Conservation (phyloP, 2,888 invertebrate species). For the Chydorus sphaericus region DNA sequence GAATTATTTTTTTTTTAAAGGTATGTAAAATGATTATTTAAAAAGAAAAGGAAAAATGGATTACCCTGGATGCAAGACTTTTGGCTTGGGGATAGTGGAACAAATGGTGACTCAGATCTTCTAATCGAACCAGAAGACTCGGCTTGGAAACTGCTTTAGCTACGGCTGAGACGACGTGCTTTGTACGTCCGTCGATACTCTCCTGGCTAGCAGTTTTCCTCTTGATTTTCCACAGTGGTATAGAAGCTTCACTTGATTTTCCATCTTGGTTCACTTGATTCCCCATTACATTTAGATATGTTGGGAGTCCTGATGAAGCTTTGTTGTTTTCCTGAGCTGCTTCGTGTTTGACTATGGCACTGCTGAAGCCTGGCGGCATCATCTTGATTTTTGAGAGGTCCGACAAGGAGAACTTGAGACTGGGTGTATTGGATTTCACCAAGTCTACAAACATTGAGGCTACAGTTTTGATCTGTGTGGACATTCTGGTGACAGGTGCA, state of each 20-base stretch:
- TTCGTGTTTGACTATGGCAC: neutral
- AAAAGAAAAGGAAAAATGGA: conserved; percentile 13
- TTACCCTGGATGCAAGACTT: conserved; percentile 53
- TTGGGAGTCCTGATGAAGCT: neutral
- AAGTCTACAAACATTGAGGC: neutral
- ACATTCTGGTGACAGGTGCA: neutral
- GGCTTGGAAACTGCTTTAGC: conserved; percentile 39
- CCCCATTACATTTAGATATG: neutral
- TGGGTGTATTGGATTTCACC: neutral
- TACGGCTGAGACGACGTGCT: conserved; percentile 48
- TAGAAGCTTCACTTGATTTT: neutral
- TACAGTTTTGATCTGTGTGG: neutral
- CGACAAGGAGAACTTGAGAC: neutral
- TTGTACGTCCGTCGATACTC: conserved; percentile 44
- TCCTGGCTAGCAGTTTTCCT: conserved; percentile 17
- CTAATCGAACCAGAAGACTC: conserved; percentile 44
- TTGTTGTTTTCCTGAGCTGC: neutral
- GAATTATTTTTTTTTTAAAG: too few species aligned
- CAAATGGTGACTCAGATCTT: conserved; percentile 56
- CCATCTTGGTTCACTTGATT: too few species aligned
- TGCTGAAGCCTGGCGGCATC: neutral
- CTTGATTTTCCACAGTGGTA: conserved; percentile 10
- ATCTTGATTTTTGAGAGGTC: neutral
- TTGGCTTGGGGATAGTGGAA: conserved; percentile 56
- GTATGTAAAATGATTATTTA: conserved; percentile 14